Base-by-base conservation (phyloP, 2,888 invertebrate genomes). In the Pseudococcus viburni region DNA sequence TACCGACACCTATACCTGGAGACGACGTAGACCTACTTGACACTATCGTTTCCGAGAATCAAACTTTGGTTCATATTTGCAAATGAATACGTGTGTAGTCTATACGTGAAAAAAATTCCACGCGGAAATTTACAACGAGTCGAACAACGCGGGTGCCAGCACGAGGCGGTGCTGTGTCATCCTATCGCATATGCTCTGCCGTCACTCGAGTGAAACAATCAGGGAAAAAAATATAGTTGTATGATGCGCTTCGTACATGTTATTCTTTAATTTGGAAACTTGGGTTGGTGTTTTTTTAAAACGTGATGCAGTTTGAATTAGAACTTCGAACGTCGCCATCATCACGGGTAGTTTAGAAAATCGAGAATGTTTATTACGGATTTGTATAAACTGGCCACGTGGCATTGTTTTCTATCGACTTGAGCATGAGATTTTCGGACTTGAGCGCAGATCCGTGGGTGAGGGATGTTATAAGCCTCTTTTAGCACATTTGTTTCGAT, bases 181-280 rank as follows among this genome's bases (percentile, higher is more conserved):
- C 17, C 15, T 12, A 4, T 51, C 5, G 15, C 51, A 51, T 51
- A 51, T 51, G 51, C 51, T 51, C 15, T 15, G 51, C 51, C 17
- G 51, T 12, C 51, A 6, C 12, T 59, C 59, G 64, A 22, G 64
- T 19, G 8, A 22, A n/a, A 59, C 64, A 22, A 22, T 19, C 19
- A 19, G 64, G 1, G 64, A 19, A 22, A 19, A 22, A 64, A 64
- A 51, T 51, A 51, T 51, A 17, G 46, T 46, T 12, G 46, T 2
- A 46, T 46, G 46, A 33, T 46, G 8, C 17, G 12, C 11, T 15
- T 64, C 64, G 64, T 22, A 22, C 17, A 64, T 64, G 64, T 64
- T 64, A 64, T 64, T 64, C 64, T 64, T 64, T 64, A 64, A 64
- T 64, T 64, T 64, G 64, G 19, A 64, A 64, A 19, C 64, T 22